A percentile compares a stretch with the other conserved stretches of the same genome.
Conservation (phyloP, 2,888 invertebrate species). For the Hedya salicella region DNA sequence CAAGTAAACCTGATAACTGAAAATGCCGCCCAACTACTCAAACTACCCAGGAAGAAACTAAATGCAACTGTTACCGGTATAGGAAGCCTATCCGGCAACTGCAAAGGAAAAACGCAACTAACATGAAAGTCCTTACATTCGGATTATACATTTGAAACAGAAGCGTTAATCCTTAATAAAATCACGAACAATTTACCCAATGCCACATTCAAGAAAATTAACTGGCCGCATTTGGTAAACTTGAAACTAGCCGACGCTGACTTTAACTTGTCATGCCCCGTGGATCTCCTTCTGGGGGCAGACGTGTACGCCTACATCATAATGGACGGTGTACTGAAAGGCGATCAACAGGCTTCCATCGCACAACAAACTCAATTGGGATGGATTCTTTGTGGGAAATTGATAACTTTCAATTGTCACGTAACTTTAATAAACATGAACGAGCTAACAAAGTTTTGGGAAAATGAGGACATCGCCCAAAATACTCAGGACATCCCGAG, state of each 20-base stretch:
- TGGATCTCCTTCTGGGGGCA: conserved; percentile 35
- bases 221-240: conserved; percentile 36
- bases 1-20: conserved; percentile 45
- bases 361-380: conserved; percentile 43
- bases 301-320: conserved; percentile 19
- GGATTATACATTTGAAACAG: conserved; percentile 6
- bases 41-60: conserved; percentile 32
- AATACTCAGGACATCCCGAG: no score
- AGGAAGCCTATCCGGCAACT: conserved; percentile 21
- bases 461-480: conserved; percentile 36
- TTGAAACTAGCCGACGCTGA: conserved; percentile 39
- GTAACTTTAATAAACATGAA: conserved; percentile 35
- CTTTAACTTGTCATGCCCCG: conserved; percentile 25
- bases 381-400: conserved; percentile 38
- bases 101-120: conserved; percentile 26
- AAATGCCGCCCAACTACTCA: conserved; percentile 41
- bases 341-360: background rate
- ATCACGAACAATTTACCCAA: conserved; percentile 38
- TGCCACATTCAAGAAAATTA: conserved; percentile 20
- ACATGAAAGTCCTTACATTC: conserved; percentile 25
- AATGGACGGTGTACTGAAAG: conserved; percentile 20
- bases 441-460: conserved; percentile 44
- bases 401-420: conserved; percentile 44
- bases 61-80: conserved; percentile 39
- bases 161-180: conserved; percentile 30